Evolutionary conservation across 2,797 vertebrate genomes (phyloP).

Genomic region (Chrosomus eos): DNA sequence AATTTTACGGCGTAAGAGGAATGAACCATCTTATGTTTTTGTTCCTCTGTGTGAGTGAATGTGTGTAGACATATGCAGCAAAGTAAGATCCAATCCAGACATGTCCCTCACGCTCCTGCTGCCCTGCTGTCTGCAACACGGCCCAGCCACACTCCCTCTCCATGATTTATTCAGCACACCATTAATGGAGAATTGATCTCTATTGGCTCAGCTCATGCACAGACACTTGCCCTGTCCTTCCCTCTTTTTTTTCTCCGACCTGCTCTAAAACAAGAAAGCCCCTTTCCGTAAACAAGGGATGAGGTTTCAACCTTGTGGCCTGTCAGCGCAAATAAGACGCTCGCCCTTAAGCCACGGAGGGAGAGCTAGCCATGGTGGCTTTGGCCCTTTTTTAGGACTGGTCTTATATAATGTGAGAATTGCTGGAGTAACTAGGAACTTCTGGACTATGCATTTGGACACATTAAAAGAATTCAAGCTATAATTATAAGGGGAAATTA

Average conservation of each 20-base stretch:
- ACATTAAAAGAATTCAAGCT: background rate
- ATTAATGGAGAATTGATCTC: slow-evolving; percentile 75
- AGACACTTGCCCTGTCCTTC: slow-evolving; percentile 62
- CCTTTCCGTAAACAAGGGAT: slow-evolving; percentile 58
- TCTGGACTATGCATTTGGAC: background rate
- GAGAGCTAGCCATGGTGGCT: slow-evolving; percentile 48
- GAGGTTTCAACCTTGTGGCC: slow-evolving; percentile 49
- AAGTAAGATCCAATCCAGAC: slow-evolving; percentile 62
- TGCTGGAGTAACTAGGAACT: slow-evolving; percentile 10
- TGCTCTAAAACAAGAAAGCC: slow-evolving; percentile 54
- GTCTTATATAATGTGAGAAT: slow-evolving; percentile 8
- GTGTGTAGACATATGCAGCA: slow-evolving; percentile 29
- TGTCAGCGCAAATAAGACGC: slow-evolving; percentile 49
- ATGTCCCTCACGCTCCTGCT: slow-evolving; percentile 56
- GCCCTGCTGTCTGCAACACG: slow-evolving; percentile 65
- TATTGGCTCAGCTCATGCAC: slow-evolving; percentile 62
- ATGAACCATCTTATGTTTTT: background rate
- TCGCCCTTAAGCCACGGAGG: slow-evolving; percentile 39
- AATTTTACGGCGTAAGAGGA: background rate
- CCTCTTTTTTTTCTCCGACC: slow-evolving; percentile 50
- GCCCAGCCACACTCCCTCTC: slow-evolving; percentile 58
- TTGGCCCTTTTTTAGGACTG: slow-evolving; percentile 40
- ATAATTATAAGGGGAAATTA: background rate
- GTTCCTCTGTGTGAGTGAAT: slow-evolving; percentile 3
- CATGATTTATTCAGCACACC: slow-evolving; percentile 77